phyloP scores from a whole-genome alignment of 2,113 vertebrate genomes.

The Alexandromys fortis region DNA sequence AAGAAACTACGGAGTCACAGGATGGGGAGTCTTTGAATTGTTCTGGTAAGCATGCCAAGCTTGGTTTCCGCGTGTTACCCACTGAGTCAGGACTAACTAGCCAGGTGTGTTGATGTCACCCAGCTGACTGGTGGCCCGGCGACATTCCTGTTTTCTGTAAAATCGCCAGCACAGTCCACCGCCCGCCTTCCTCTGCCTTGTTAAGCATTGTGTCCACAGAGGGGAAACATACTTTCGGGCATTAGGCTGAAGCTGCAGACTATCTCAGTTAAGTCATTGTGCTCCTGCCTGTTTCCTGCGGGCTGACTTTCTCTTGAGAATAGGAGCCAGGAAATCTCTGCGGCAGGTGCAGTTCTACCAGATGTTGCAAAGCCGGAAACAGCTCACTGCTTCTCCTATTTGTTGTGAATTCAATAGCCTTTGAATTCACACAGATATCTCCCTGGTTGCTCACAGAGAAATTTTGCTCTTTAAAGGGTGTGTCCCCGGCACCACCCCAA shows the following conservation, averaged over 20 bases:
- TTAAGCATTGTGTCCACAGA: constrained; percentile 20
- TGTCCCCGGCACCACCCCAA: neutral
- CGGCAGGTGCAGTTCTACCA: constrained; percentile 65
- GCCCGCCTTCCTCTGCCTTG: neutral
- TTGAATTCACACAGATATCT: neutral
- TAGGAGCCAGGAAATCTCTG: constrained; percentile 66
- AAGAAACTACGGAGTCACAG: neutral
- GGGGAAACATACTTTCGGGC: constrained; percentile 33
- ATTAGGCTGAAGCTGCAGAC: constrained; percentile 55
- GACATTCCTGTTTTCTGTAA: neutral
- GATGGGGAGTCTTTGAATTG: constrained; percentile 9
- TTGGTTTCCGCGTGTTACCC: constrained; percentile 32
- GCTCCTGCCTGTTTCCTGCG: constrained; percentile 71
- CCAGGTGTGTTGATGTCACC: constrained; percentile 36
- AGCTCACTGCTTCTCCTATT: constrained; percentile 61
- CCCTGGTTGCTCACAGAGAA: neutral
- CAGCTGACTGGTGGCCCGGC: neutral
- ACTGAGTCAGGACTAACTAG: constrained; percentile 17
- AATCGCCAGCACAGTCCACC: neutral
- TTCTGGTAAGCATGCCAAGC: neutral
- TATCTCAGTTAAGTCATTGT: constrained; percentile 50
- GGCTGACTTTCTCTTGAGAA: constrained; percentile 60
- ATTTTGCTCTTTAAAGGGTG: neutral
- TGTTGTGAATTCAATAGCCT: constrained; percentile 43
- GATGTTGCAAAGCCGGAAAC: constrained; percentile 40